phyloP scores from a whole-genome alignment of 2,888 invertebrate species.

The Chrysotoxum bicinctum region DNA sequence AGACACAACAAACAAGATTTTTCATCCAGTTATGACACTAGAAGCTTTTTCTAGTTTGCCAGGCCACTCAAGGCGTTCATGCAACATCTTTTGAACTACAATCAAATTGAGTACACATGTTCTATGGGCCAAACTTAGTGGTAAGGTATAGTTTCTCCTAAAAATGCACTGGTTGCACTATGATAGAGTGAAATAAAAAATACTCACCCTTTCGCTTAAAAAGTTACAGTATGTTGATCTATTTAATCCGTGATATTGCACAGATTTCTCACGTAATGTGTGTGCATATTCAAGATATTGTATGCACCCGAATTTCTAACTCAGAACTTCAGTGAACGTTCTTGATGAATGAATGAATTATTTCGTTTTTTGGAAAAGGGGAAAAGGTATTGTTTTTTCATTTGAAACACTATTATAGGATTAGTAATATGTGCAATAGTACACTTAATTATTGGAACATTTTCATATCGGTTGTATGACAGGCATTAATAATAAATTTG shows the following conservation, averaged over 20 bases:
- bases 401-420: too few relatives aligned
- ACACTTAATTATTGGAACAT: too few relatives aligned
- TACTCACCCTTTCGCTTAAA: not conserved
- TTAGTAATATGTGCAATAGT: too few relatives aligned
- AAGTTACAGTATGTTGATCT: slow-evolving; percentile 15
- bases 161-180: not conserved
- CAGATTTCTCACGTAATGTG: not conserved
- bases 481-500: too few relatives aligned
- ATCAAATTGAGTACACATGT: slow-evolving; percentile 54
- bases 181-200: not conserved
- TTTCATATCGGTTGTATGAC: too few relatives aligned
- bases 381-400: too few relatives aligned
- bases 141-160: not conserved
- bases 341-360: not conserved
- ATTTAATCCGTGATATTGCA: slow-evolving; percentile 1
- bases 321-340: not conserved
- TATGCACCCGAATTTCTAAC: not conserved
- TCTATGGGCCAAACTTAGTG: slow-evolving; percentile 14
- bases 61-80: slow-evolving; percentile 46
- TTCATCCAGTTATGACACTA: too few relatives aligned
- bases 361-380: too few relatives aligned
- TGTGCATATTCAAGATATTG: not conserved
- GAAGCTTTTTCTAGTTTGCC: too few relatives aligned
- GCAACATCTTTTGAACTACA: slow-evolving; percentile 39
- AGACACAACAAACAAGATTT: too few relatives aligned